Evolutionary conservation across 2,113 vertebrate species (phyloP).

Genomic region (Vidua chalybeata): DNA sequence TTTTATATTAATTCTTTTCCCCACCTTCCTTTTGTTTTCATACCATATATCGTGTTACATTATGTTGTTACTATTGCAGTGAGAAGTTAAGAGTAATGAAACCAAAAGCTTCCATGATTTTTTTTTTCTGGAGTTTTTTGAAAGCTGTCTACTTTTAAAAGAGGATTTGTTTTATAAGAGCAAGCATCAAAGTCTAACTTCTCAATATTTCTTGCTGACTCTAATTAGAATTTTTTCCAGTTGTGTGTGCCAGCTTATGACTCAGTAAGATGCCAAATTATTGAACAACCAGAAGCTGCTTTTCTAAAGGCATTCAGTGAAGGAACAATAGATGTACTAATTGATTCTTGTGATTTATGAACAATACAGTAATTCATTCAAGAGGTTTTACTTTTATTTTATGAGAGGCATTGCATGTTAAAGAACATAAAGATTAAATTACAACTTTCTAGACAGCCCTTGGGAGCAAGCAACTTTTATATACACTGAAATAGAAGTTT

Average conservation of each 20-base stretch:
- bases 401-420: not conserved
- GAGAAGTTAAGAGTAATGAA: not conserved
- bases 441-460: not conserved
- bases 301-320: conserved; percentile 7
- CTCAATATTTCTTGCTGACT: conserved; percentile 23
- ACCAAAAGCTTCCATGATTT: not conserved
- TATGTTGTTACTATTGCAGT: not conserved
- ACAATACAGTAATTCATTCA: conserved; percentile 4
- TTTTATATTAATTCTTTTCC: not conserved
- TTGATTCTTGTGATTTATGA: conserved; percentile 38
- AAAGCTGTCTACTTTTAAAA: not conserved
- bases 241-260: not conserved
- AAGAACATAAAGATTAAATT: not conserved
- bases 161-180: not conserved
- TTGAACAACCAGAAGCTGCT: not conserved
- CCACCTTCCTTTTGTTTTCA: not conserved
- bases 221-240: conserved; percentile 17
- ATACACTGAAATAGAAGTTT: not conserved
- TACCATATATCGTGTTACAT: not conserved
- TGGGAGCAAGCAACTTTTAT: not conserved
- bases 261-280: not conserved
- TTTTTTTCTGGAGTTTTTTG: not conserved
- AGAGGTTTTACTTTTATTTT: not conserved
- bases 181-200: not conserved
- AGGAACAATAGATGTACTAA: not conserved